Evolutionary conservation across 1,140 invertebrate species (phyloP).

Genomic region (Drosophila willistoni): DNA sequence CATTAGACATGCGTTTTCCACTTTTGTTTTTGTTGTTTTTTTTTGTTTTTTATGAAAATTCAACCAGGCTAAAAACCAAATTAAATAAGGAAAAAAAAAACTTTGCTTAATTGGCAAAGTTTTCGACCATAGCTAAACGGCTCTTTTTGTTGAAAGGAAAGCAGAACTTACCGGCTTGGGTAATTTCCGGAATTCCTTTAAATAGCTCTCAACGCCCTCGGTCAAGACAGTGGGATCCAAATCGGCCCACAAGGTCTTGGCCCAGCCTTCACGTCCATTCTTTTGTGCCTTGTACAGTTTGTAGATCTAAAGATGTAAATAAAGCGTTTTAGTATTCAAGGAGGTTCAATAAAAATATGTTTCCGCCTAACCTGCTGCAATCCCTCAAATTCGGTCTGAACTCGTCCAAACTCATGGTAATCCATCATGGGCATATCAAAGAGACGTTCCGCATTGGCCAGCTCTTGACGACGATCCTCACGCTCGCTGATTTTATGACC

Average conservation of each 20-base stretch:
- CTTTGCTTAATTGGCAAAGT: slow-evolving; percentile 75
- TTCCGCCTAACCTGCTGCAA: slow-evolving; percentile 84
- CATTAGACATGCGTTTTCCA: slow-evolving; percentile 53
- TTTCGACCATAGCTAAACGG: slow-evolving; percentile 29
- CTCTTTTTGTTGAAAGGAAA: neutral
- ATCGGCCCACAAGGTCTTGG: slow-evolving; percentile 93
- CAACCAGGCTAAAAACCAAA: slow-evolving; percentile 47
- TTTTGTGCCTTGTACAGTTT: slow-evolving; percentile 91
- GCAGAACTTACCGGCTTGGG: slow-evolving; percentile 83
- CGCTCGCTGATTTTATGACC: slow-evolving; percentile 87
- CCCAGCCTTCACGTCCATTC: slow-evolving; percentile 90
- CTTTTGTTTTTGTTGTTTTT: slow-evolving; percentile 61
- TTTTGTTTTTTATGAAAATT: slow-evolving; percentile 72
- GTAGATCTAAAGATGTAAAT: slow-evolving; percentile 85
- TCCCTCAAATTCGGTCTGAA: slow-evolving; percentile 89
- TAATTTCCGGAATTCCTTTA: slow-evolving; percentile 89
- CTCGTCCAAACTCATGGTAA: slow-evolving; percentile 89
- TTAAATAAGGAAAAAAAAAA: slow-evolving; percentile 12
- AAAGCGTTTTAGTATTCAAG: neutral
- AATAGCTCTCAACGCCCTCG: slow-evolving; percentile 93
- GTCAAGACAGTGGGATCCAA: slow-evolving; percentile 92
- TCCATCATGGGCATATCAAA: slow-evolving; percentile 93
- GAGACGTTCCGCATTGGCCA: slow-evolving; percentile 91
- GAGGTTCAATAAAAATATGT: neutral
- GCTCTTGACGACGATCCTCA: slow-evolving; percentile 87